phyloP scores from a whole-genome alignment of 2,888 invertebrate species.

The Alloscopus bannaensis region DNA sequence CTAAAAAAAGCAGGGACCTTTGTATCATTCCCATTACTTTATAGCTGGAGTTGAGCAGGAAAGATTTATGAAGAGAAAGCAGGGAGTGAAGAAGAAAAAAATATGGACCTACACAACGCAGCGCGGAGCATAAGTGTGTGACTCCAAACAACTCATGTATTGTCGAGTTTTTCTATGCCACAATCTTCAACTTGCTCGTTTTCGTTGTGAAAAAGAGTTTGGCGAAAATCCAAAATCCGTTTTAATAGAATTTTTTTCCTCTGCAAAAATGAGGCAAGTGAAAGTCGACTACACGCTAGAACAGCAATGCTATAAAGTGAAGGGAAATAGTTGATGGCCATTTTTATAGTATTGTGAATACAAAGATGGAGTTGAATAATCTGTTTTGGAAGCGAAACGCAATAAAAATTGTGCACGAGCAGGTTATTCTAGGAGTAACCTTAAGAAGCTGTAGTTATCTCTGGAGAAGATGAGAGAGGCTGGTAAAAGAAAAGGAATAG shows the following conservation, averaged over 20 bases:
- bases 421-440: background rate
- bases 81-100: too few species aligned
- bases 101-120: too few species aligned
- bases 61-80: background rate
- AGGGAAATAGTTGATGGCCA: too few species aligned
- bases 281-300: background rate
- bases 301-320: too few species aligned
- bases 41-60: background rate
- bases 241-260: conserved; percentile 30
- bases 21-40: background rate
- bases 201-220: too few species aligned
- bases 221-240: conserved; percentile 28
- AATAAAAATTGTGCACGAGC: background rate
- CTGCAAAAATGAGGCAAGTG: background rate
- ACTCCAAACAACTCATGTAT: background rate
- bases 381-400: conserved; percentile 14
- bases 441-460: background rate
- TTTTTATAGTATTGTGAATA: too few species aligned
- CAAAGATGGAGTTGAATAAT: background rate
- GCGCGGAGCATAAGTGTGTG: too few species aligned
- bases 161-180: too few species aligned
- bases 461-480: background rate
- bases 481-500: background rate
- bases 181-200: too few species aligned
- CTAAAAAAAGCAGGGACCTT: background rate